Evolutionary conservation across 2,888 invertebrate species (phyloP).

Genomic region (Calliopum simillimum): DNA sequence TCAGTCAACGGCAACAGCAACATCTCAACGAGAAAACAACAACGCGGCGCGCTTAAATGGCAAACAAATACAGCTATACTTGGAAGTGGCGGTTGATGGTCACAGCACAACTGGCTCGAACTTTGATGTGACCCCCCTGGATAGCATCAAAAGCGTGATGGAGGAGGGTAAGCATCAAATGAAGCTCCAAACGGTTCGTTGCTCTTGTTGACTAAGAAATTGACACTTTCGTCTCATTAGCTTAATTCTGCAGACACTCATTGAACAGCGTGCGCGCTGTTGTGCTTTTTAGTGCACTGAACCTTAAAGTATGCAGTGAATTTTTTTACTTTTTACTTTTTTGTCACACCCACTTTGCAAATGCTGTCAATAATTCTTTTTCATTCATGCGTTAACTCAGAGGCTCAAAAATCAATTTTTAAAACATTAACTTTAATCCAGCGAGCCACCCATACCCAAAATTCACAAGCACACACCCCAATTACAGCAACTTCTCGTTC

Average conservation of each 20-base stretch:
- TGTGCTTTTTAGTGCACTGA: neutral
- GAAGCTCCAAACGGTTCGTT: no score
- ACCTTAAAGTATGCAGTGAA: neutral
- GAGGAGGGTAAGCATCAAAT: neutral
- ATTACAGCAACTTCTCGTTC: neutral
- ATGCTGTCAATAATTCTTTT: no score
- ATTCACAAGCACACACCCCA: neutral
- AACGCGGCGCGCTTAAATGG: conserved; percentile 17
- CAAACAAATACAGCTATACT: conserved; percentile 1
- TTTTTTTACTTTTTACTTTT: neutral
- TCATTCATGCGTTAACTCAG: no score
- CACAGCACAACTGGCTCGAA: neutral
- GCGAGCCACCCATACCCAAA: neutral
- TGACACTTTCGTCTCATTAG: conserved; percentile 29
- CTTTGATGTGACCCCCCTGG: no score
- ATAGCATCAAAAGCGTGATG: neutral
- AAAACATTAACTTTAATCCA: conserved; percentile 22
- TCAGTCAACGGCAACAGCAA: conserved; percentile 18
- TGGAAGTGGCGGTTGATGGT: neutral
- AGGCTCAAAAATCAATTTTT: conserved; percentile 18
- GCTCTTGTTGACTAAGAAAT: neutral
- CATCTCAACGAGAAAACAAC: neutral
- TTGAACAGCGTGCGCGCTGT: no score
- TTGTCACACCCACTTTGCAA: no score
- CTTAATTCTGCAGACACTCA: conserved; percentile 2